Base-by-base conservation (phyloP, 2,113 vertebrate genomes). In the Labeo catla region DNA sequence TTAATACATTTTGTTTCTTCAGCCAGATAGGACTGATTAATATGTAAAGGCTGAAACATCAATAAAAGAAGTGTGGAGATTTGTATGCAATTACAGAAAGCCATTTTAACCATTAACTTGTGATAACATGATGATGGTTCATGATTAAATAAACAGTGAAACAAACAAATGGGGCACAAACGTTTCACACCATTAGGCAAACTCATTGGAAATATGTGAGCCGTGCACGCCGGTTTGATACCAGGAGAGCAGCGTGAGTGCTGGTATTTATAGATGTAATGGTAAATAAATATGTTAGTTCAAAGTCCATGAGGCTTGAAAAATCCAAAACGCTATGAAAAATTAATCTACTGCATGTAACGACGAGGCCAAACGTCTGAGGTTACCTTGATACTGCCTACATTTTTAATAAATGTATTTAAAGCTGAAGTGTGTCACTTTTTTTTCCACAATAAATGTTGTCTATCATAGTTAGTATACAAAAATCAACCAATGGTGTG, bases 141-240 rank as follows among this genome's bases (percentile, higher is more conserved):
- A 77, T 86, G 83, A 89, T 89, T 89, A 89, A 87, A 84, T 89
- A 83, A 89, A 87, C 83, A 86, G 45, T 70, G 80, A 85, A 85
- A 87, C 68, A 89, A 87, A 89, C 76, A 87, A 83, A 86, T 49
- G 19, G 70, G 47, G 83, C 63, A 43, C 73, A 54, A 83, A 61
- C 49, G 66, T 59, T 85, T 89, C 86, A 77, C 77, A 23, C 72
- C 86, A 89, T 89, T 89, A 89, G 78, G 59, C 84, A 83, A 89
- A 68, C 86, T 89, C 86, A 89, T 89, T 87, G 86, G 78, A 76
- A 89, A 82, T 82, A 83, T 83, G 86, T 83, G 88, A 87, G 86
- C 28, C 88, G 54, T 89, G 39, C 28, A 16, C 36, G 54, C 34
- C 57, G 85, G 72, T 68, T 80, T 80, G 79, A 54, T 86, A 66